phyloP scores from a whole-genome alignment of 2,888 invertebrate genomes.

The Nemoura dubitans region DNA sequence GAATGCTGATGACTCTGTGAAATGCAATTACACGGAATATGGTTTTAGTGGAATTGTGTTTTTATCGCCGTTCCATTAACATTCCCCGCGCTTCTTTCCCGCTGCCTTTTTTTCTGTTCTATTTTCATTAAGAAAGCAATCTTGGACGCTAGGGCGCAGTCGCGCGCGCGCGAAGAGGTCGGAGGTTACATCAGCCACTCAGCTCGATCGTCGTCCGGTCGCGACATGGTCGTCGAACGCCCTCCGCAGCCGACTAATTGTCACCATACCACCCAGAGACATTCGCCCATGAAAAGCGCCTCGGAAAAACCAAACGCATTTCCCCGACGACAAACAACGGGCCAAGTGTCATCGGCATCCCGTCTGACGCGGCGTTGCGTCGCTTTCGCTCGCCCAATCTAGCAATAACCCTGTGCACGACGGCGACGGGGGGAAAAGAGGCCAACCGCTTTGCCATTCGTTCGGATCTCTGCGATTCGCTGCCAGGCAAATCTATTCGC shows the following conservation, averaged over 20 bases:
- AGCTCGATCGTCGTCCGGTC: background rate
- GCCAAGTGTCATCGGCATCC: too few relatives aligned
- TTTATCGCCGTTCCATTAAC: constrained; percentile 32
- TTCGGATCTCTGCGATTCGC: background rate
- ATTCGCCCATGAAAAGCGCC: too few relatives aligned
- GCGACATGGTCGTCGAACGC: background rate
- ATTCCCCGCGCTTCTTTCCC: background rate
- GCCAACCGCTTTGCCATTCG: background rate
- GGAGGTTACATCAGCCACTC: background rate
- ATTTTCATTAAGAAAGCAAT: constrained; percentile 36
- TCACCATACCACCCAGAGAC: too few relatives aligned
- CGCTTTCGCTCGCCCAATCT: too few relatives aligned
- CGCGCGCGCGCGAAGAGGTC: background rate
- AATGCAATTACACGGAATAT: constrained; percentile 37
- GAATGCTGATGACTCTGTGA: constrained; percentile 26
- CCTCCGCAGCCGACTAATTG: too few relatives aligned
- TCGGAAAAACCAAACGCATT: too few relatives aligned
- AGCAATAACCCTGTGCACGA: too few relatives aligned
- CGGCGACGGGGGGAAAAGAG: background rate
- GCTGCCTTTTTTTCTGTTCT: background rate
- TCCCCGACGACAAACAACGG: too few relatives aligned
- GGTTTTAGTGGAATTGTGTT: constrained; percentile 24
- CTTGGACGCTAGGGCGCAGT: background rate
- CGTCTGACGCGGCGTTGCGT: too few relatives aligned
- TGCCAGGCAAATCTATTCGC: background rate